Percentiles rank a stretch among this genome's conserved stretches.
Conservation (phyloP, 2,113 vertebrate genomes). For the Nasalis larvatus region DNA sequence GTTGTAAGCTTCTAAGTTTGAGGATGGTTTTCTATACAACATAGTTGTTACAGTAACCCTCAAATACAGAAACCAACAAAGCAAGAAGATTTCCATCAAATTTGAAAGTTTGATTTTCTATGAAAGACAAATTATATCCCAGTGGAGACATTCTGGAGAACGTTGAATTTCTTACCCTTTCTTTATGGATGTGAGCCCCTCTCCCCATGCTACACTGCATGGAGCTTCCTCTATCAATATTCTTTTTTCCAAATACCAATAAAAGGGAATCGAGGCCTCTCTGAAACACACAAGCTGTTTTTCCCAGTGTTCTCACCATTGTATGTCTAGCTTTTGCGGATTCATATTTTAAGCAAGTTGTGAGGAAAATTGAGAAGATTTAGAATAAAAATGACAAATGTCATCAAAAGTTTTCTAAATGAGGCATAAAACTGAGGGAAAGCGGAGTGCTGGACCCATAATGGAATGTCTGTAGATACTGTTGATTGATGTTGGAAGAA, state of each 20-base stretch:
- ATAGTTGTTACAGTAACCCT: neutral
- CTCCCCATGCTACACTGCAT: neutral
- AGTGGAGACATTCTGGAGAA: neutral
- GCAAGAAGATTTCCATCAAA: neutral
- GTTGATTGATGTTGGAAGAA: neutral
- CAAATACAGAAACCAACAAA: neutral
- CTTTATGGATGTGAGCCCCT: neutral
- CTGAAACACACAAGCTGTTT: neutral
- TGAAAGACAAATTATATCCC: neutral
- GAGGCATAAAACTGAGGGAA: neutral
- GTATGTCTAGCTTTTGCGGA: neutral
- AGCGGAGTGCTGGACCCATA: neutral
- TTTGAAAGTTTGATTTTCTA: slow-evolving; percentile 29
- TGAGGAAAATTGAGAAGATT: slow-evolving; percentile 19
- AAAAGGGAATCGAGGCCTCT: neutral
- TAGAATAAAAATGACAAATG: neutral
- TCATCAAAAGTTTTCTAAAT: neutral
- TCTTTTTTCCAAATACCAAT: neutral
- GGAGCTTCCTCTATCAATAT: neutral
- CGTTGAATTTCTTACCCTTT: neutral
- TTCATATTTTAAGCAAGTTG: slow-evolving; percentile 29
- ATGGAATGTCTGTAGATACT: neutral
- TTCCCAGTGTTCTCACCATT: neutral
- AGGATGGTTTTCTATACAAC: neutral
- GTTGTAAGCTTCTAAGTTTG: neutral